Conservation (phyloP, 2,797 vertebrate genomes). For the Eulemur coronatus region DNA sequence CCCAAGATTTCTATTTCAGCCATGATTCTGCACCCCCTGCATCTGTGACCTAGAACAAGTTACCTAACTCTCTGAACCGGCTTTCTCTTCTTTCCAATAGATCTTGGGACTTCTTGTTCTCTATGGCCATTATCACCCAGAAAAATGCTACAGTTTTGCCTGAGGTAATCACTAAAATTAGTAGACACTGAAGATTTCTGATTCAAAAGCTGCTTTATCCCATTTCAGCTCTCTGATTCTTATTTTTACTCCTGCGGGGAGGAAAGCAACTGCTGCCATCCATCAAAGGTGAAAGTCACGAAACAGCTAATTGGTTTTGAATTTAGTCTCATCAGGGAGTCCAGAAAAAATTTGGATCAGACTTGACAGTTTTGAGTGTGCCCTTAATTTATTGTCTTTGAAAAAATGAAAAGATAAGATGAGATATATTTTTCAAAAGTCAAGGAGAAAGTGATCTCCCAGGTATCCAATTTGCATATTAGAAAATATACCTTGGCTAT, state of each 20-base stretch:
- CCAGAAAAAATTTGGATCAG: conserved; percentile 47
- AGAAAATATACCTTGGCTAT: background rate
- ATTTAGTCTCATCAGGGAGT: conserved; percentile 63
- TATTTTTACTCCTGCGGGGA: conserved; percentile 54
- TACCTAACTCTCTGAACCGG: background rate
- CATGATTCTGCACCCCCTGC: accelerated
- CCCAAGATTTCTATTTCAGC: background rate
- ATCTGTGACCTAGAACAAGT: background rate
- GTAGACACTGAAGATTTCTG: conserved; percentile 20
- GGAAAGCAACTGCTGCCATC: conserved; percentile 59
- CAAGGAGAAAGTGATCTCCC: conserved; percentile 4
- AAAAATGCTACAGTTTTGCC: background rate
- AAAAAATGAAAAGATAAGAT: conserved; percentile 11
- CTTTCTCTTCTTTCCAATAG: background rate
- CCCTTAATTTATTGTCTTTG: conserved; percentile 56
- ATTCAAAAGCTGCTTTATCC: conserved; percentile 46
- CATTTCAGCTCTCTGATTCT: conserved; percentile 38
- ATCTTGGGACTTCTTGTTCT: background rate
- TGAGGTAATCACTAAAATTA: conserved; percentile 42
- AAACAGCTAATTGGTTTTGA: conserved; percentile 79
- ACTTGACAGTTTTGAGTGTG: conserved; percentile 49
- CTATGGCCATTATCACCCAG: background rate
- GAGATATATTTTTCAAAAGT: conserved; percentile 56
- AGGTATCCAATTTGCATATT: conserved; percentile 45
- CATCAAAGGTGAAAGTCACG: conserved; percentile 72